Evolutionary conservation across 2,888 invertebrate species (phyloP), one percentile per base, ranked within the genome.

Genomic region (Drosophila koepferae): DNA sequence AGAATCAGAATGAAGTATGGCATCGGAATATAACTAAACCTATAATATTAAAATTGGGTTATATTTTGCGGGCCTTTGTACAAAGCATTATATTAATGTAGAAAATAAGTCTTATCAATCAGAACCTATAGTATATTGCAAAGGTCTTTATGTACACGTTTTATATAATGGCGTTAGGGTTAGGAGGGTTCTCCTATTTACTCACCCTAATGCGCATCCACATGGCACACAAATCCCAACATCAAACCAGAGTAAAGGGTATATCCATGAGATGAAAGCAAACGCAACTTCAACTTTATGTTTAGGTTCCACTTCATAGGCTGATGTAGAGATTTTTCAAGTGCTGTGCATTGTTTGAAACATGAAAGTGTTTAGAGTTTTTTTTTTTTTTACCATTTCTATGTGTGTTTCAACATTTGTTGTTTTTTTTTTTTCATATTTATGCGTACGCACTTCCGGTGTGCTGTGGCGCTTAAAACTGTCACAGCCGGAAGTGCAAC

Each of bases 401-500:
- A 40, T 40, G 28, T 28, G 28, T 28, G 28, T 5, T 6, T 28
- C 28, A 2, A 44, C 7, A 16, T 40, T 44, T 28, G 28, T 28
- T 3, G 2, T 23, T 28, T 28, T 28, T 28, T 40, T 40, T 63
- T 28, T n/a, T 40, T 23, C 56, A 67, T 72, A 76, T 51, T 67
- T 62, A 43, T 64, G 73, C 72, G 77, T 70, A 63, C 77, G 88
- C 72, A 70, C 75, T 72, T 88, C 88, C 85, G 86, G 85, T 56
- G 69, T 48, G 46, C 54, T 63, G 76, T 87, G 88, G 76, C 76
- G 82, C 88, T 73, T 78, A 65, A 70, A 82, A 78, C 77, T 88
- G 90, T 88, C 86, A 69, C 79, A 82, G 69, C 81, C 90, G 86
- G 86, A 87, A 87, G 76, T 90, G 86, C 86, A 86, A 86, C 86